A percentile compares a stretch with the other conserved stretches of the same genome.
These are phyloP conservation scores for Arion vulgaris DNA, from an alignment of 1,140 invertebrate species.

Conservation along the genomic window DNA sequence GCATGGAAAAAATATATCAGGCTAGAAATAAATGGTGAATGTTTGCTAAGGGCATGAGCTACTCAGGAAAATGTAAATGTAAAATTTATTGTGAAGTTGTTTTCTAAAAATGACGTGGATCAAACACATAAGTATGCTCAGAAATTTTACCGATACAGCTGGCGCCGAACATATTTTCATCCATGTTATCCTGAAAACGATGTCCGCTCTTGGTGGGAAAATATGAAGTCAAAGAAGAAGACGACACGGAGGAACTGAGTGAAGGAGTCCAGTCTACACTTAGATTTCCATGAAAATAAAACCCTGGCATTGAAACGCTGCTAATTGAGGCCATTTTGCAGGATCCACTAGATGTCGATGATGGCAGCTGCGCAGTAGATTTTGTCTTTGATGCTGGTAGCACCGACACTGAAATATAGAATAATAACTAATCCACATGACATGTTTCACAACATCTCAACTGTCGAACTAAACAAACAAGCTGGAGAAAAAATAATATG, in stretches of 20 bases:
- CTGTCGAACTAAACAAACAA: no score
- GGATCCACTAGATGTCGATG: neutral
- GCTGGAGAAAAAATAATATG: no score
- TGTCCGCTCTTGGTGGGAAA: conserved; percentile 29
- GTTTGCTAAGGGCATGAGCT: no score
- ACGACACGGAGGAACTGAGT: conserved; percentile 20
- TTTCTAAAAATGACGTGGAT: no score
- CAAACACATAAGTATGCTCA: no score
- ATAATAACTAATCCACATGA: no score
- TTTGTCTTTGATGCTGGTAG: conserved; percentile 26
- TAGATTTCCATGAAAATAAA: conserved; percentile 55
- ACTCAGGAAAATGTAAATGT: no score
- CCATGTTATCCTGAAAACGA: conserved; percentile 5
- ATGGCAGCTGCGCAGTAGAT: conserved; percentile 19
- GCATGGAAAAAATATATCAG: no score
- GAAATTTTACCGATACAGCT: conserved; percentile 3
- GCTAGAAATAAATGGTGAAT: no score
- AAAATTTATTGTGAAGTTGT: no score
- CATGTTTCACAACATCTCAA: no score
- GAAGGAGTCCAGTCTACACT: conserved; percentile 43
- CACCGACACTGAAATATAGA: neutral
- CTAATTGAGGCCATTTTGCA: conserved; percentile 31
- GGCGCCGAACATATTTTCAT: conserved; percentile 13
- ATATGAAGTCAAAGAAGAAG: conserved; percentile 38
- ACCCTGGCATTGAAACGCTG: conserved; percentile 38